These are phyloP conservation scores for Hapalemur alaotrensis DNA, from an alignment of 2,797 vertebrate species.

Conservation along the genomic window DNA sequence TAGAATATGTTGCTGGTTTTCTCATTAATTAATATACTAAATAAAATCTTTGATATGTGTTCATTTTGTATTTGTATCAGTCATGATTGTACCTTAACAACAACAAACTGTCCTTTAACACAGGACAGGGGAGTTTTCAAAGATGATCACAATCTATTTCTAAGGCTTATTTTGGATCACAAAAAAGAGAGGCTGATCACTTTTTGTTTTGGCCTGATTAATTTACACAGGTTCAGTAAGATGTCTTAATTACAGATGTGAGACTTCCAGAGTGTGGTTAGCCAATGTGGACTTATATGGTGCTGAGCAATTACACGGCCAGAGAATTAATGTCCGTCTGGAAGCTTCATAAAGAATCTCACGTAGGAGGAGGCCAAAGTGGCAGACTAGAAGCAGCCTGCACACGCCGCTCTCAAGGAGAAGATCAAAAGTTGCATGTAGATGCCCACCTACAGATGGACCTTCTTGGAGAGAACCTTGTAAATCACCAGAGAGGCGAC, in stretches of 20 bases:
- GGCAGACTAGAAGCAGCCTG: background rate
- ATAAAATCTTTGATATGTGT: background rate
- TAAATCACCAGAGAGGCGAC: background rate
- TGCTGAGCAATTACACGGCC: background rate
- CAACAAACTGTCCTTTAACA: background rate
- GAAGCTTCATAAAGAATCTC: background rate
- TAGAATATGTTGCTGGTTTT: background rate
- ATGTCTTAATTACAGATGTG: background rate
- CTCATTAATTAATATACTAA: background rate
- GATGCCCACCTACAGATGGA: background rate
- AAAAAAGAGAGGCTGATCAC: background rate
- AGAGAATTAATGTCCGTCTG: background rate
- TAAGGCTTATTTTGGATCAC: background rate
- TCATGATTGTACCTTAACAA: slow-evolving; percentile 1
- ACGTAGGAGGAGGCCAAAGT: background rate
- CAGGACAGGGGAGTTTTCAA: background rate
- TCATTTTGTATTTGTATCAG: background rate
- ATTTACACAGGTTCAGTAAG: background rate
- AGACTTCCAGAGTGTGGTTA: background rate
- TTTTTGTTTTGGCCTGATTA: background rate
- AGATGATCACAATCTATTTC: background rate
- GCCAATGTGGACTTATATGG: background rate
- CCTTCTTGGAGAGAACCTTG: background rate
- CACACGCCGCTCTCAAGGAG: background rate
- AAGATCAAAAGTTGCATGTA: background rate